Base-by-base conservation (phyloP, 2,797 vertebrate species). In the Semotilus atromaculatus region DNA sequence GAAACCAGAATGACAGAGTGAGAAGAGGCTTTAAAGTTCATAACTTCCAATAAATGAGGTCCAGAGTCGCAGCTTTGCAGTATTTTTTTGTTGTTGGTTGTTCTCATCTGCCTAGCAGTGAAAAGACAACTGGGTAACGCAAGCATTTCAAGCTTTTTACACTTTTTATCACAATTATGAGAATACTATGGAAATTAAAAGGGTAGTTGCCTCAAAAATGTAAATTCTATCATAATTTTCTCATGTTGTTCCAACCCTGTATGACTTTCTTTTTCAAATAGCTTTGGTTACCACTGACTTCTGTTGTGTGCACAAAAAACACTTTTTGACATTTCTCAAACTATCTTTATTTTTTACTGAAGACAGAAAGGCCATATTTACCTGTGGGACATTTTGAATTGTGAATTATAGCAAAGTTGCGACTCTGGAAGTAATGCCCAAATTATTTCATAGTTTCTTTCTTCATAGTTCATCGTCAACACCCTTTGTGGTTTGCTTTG, bases 1-100 rank as follows among this genome's bases (percentile, higher is more conserved):
- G 45, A 84, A 82, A 71, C 31, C 26, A 70, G 82, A 82, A 26
- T 31, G 80, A 82, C 73, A 64, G 40, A 51, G 29, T 18, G 36
- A 31, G 71, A 73, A 72, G 34, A 62, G 64, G 67, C 55, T n/a
- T 21, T 72, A 36, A 36, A 55, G 82, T 70, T 70, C n/a, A 40
- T 34, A 67, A 55, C 18, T 80, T 70, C 18, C 34, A 58, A 43
- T 31, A 77, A 48, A 77, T 45, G 48, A 84, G 48, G 48, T n/a
- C 19, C 26, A 77, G 80, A 73, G 80, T 58, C 43, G 71, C 23
- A 19, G 55, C n/a, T 77, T 77, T 81, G 40, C 82, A 48, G 21
- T 43, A 29, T 64, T 31, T 16, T 64, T 62, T 75, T 48, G 26
- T 29, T 31, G 26, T 31, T 45, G 16, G 18, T 40, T 70, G 34